These are phyloP conservation scores for Ursus arctos DNA, from an alignment of 2,113 vertebrate species.

Conservation along the genomic window DNA sequence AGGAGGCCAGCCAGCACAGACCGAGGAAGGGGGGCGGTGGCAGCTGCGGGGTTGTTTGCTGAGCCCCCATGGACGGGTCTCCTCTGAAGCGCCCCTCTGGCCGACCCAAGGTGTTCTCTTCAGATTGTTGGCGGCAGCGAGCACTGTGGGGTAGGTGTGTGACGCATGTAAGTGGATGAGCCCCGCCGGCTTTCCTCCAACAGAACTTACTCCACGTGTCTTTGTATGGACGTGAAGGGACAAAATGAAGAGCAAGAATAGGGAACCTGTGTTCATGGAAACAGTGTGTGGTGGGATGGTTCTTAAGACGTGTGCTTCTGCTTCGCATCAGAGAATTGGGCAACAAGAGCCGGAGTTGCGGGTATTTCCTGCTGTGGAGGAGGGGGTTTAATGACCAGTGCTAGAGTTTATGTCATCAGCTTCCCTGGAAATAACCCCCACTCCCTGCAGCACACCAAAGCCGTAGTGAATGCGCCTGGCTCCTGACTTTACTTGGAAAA, in stretches of 20 bases:
- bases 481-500: slow-evolving; percentile 72
- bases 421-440: slow-evolving; percentile 80
- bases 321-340: slow-evolving; percentile 42
- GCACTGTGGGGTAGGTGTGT: accelerated
- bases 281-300: slow-evolving; percentile 45
- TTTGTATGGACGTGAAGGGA: not conserved
- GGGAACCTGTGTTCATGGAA: slow-evolving; percentile 43
- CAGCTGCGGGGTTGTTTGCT: accelerated
- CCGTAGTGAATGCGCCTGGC: not conserved
- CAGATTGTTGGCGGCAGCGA: not conserved
- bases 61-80: not conserved
- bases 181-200: not conserved
- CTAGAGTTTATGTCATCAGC: slow-evolving; percentile 65
- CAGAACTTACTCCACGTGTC: too few species aligned
- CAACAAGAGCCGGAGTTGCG: slow-evolving; percentile 39
- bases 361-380: slow-evolving; percentile 76
- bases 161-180: too few species aligned
- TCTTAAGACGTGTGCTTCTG: slow-evolving; percentile 16
- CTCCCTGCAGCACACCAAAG: slow-evolving; percentile 9
- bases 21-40: not conserved
- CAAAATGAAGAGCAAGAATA: slow-evolving; percentile 45
- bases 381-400: slow-evolving; percentile 15
- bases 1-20: too few species aligned
- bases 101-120: not conserved
- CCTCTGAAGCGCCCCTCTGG: too few species aligned